Evolutionary conservation across 2,888 invertebrate species (phyloP).

Genomic region (Ormyrus nitidulus): DNA sequence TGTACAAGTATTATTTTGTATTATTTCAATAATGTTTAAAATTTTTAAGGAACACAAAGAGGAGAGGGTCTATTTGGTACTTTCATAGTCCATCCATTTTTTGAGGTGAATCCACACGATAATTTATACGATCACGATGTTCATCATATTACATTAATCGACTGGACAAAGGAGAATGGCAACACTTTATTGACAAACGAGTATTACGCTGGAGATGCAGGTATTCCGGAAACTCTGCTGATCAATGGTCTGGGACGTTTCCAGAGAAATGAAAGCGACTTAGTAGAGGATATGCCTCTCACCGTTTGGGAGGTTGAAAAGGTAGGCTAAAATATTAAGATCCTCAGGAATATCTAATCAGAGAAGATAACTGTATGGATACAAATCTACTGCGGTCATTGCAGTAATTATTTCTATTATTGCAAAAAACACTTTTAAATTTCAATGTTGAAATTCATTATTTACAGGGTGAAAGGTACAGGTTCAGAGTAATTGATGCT

Average conservation of each 20-base stretch:
- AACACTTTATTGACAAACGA: constrained; percentile 87
- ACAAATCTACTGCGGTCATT: too few relatives aligned
- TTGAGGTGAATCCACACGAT: constrained; percentile 80
- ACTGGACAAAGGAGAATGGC: constrained; percentile 88
- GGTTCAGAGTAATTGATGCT: constrained; percentile 89
- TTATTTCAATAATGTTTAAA: neutral
- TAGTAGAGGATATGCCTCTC: neutral
- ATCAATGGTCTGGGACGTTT: constrained; percentile 88
- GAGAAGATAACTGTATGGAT: too few relatives aligned
- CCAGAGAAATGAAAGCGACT: constrained; percentile 12
- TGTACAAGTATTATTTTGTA: neutral
- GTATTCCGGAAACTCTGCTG: constrained; percentile 87
- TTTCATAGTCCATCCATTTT: constrained; percentile 84
- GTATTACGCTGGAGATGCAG: constrained; percentile 88
- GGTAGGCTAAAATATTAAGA: neutral
- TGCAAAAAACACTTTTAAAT: too few relatives aligned
- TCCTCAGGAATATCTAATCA: too few relatives aligned
- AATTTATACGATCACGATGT: constrained; percentile 88
- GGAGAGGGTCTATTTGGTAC: constrained; percentile 90
- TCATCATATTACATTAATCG: constrained; percentile 86
- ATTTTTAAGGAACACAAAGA: constrained; percentile 83
- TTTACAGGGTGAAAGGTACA: constrained; percentile 77
- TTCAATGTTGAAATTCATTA: neutral
- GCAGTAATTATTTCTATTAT: too few relatives aligned
- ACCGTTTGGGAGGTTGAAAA: neutral